Evolutionary conservation across 2,888 invertebrate species (phyloP), one percentile per base, ranked within the genome.

Genomic region (Allacma fusca): DNA sequence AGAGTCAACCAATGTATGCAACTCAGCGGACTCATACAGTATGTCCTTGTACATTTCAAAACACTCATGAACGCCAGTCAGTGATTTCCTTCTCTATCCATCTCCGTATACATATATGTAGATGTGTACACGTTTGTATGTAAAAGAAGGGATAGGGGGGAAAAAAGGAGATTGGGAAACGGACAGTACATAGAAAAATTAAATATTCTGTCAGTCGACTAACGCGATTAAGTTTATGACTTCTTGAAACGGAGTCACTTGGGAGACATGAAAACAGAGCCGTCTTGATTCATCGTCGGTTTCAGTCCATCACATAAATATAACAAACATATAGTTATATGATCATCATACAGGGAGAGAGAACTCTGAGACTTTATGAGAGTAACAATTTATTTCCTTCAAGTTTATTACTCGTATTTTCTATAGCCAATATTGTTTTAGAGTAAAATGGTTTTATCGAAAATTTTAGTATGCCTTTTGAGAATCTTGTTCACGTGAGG

Each of bases 261-360:
- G 69, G 69, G 44, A 69, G n/a, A 69, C 21, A 69, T 40, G 69
- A 23, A 69, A 69, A 24, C 43, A 69, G 69, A 69, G 43, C 69
- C 69, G 23, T 40, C 69, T 43, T 43, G 69, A 43, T 12, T 19
- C 34, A 23, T 34, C 26, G 7, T 13, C 5, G 5, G 40, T 40
- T 13, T 40, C 40, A 13, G 13, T n/a, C n/a, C n/a, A n/a, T n/a
- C n/a, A n/a, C n/a, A n/a, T n/a, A n/a, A n/a, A n/a, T n/a, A n/a
- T n/a, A n/a, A n/a, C n/a, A n/a, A n/a, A n/a, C n/a, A n/a, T n/a
- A n/a, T n/a, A n/a, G n/a, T n/a, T n/a, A n/a, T n/a, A n/a, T n/a
- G n/a, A n/a, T n/a, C n/a, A n/a, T n/a, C n/a, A n/a, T n/a, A n/a
- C n/a, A n/a, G n/a, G n/a, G n/a, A n/a, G n/a, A n/a, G n/a, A n/a